Conservation (phyloP, 2,113 vertebrate species). For the Prunella fulvescens region DNA sequence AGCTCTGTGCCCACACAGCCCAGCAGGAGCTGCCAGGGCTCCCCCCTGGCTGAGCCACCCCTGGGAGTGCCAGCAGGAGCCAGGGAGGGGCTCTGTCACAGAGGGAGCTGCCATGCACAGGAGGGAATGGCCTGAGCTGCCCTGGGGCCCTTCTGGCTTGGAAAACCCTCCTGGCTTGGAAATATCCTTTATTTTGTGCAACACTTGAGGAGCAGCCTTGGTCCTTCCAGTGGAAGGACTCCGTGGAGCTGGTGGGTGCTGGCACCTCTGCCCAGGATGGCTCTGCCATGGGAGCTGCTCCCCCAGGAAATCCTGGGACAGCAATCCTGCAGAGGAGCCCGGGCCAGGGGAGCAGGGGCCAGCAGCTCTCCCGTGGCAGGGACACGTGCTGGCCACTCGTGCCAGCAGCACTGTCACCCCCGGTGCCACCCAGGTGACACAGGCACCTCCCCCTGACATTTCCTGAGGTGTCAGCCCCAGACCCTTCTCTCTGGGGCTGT, state of each 20-base stretch:
- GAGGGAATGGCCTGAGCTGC: neutral
- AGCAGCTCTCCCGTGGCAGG: rapidly evolving
- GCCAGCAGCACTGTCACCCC: neutral
- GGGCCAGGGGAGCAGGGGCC: neutral
- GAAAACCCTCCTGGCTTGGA: rapidly evolving
- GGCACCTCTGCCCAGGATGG: neutral
- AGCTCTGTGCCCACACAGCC: neutral
- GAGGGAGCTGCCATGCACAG: neutral
- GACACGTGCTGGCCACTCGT: rapidly evolving
- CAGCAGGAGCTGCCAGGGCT: neutral
- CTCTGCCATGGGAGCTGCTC: too few species aligned
- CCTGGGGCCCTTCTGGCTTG: neutral
- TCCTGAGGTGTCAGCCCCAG: neutral
- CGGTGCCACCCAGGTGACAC: neutral
- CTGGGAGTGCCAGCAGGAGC: rapidly evolving
- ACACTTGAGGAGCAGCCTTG: neutral
- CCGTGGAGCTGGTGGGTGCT: rapidly evolving
- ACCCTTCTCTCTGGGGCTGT: conserved; percentile 8
- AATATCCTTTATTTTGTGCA: neutral
- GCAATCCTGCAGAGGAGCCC: rapidly evolving
- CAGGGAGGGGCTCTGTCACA: too few species aligned
- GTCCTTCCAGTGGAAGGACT: rapidly evolving
- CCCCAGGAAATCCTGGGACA: neutral
- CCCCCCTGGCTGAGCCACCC: neutral
- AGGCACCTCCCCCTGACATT: neutral